Conservation (phyloP, 2,797 vertebrate species). For the Leptoclinus maculatus region DNA sequence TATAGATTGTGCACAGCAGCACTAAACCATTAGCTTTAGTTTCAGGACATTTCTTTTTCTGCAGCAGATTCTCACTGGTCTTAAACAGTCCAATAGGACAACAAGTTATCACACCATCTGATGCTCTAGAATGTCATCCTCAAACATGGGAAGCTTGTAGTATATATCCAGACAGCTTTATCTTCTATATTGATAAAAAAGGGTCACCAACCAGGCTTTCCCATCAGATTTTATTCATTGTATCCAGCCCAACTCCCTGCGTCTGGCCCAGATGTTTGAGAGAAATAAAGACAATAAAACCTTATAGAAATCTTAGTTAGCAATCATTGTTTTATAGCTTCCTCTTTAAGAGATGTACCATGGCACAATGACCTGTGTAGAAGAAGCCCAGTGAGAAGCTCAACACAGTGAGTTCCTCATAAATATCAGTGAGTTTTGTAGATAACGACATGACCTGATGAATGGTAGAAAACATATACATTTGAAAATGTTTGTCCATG, state of each 20-base stretch:
- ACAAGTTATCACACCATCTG: neutral
- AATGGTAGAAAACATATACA: neutral
- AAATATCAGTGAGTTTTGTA: no score
- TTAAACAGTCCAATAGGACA: neutral
- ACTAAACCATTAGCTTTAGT: neutral
- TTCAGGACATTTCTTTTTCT: neutral
- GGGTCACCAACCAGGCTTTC: neutral
- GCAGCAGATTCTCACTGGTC: neutral
- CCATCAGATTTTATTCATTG: neutral
- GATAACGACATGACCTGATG: neutral
- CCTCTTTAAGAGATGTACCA: neutral
- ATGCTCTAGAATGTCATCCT: neutral
- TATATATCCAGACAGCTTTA: neutral
- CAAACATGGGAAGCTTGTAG: neutral
- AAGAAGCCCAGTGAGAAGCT: neutral
- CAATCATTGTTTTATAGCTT: neutral
- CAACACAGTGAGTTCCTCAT: neutral
- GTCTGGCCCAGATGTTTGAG: neutral
- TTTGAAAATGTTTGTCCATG: neutral
- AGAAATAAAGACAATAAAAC: constrained; percentile 7
- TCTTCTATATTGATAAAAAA: neutral
- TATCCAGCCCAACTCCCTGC: neutral
- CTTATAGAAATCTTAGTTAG: neutral
- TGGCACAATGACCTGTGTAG: neutral
- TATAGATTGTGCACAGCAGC: neutral